Base-by-base conservation (phyloP, 2,888 invertebrate genomes). In the Rhyacophila evoluta region DNA sequence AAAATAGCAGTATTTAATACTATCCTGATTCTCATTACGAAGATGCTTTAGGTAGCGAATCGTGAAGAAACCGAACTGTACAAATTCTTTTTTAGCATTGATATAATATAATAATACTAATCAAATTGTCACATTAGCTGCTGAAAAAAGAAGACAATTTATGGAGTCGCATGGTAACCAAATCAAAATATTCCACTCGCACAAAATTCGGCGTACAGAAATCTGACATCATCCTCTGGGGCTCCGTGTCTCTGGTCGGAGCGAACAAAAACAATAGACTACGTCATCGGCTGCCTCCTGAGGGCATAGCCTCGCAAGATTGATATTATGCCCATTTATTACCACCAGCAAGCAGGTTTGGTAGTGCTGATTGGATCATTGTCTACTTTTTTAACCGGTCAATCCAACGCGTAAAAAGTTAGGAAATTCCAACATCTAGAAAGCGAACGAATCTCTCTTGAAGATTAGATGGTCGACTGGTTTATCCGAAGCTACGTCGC, bases 391-490 rank as follows among this genome's bases (percentile, higher is more conserved):
- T 55, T 15, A 10, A 19, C 55, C 19, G 55, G 19, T 19, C 19
- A 55, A 55, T 55, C 38, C 2, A 11, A 1, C 2, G 10, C 4
- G 19, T 1, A 55, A 55, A 55, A 55, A 55, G 19, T 8, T 55
- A 55, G 55, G 55, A 25, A 55, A 55, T 55, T 25, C 55, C 55
- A 10, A 55, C 10, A 55, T 55, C 55, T 55, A 55, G 55, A 55
- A 55, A 55, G 55, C 55, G 19, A 55, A 55, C 6, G 55, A 55
- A 55, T 55, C 55, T 55, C 55, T 55, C 55, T 55, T 55, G 55
- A 2, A 55, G 55, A 39, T 55, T 25, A 55, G 55, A 55, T 55
- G 55, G 25, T 55, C 19, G 55, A 55, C 55, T 55, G 55, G 55
- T 55, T 33, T 55, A 25, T 55, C 19, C 55, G 10, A 39, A 39